Conservation (phyloP, 2,797 vertebrate species). For the Syngnathus rostellatus region DNA sequence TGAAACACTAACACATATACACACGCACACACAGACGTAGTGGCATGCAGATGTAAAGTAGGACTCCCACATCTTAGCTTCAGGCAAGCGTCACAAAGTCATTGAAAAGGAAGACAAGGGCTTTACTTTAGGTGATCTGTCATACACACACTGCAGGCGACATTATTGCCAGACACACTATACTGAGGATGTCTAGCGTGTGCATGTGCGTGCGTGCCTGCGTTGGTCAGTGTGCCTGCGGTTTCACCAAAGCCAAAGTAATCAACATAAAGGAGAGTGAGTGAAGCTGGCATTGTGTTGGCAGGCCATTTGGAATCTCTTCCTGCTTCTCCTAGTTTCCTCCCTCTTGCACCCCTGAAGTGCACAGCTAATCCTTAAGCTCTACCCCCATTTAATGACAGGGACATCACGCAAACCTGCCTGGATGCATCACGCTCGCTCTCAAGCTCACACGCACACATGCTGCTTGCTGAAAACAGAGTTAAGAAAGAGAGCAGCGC, state of each 20-base stretch:
- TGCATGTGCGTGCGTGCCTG: conserved; percentile 8
- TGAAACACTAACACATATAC: not conserved
- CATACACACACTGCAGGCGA: conserved; percentile 25
- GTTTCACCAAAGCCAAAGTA: conserved; percentile 39
- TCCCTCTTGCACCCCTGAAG: conserved; percentile 54
- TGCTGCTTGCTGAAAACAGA: conserved; percentile 28
- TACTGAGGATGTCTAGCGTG: not conserved
- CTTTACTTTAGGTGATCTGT: conserved; percentile 38
- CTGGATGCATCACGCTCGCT: conserved; percentile 39
- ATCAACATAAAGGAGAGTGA: conserved; percentile 35
- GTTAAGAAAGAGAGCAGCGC: conserved; percentile 34
- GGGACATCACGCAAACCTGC: conserved; percentile 58
- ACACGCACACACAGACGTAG: not conserved
- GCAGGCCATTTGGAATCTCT: conserved; percentile 48
- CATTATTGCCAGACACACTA: not conserved
- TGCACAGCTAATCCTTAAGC: conserved; percentile 61
- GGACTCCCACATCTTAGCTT: conserved; percentile 19
- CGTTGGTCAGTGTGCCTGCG: conserved; percentile 28
- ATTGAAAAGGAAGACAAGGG: conserved; percentile 35
- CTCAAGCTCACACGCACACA: conserved; percentile 18
- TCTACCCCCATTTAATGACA: conserved; percentile 51
- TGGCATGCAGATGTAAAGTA: conserved; percentile 6
- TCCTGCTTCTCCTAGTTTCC: conserved; percentile 24
- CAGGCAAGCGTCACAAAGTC: conserved; percentile 26
- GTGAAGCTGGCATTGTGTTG: conserved; percentile 44